A percentile compares a stretch with the other conserved stretches of the same genome.
phyloP scores from a whole-genome alignment of 2,113 vertebrate species.

The Thinocorus orbignyianus region DNA sequence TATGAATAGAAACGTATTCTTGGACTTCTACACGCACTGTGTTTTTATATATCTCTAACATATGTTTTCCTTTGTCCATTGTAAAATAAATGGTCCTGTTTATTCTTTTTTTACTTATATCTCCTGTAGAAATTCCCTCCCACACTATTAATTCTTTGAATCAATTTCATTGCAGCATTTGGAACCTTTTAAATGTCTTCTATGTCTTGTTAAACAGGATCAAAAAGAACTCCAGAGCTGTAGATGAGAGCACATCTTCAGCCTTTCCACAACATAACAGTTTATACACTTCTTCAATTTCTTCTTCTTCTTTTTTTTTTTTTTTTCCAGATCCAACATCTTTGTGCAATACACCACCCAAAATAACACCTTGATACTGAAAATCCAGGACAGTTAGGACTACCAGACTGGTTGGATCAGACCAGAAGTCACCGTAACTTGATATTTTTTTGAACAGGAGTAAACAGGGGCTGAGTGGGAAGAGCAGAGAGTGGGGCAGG shows the following conservation, averaged over 20 bases:
- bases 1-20: background rate
- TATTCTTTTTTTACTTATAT: constrained; percentile 34
- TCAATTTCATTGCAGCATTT: constrained; percentile 40
- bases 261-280: constrained; percentile 9
- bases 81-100: constrained; percentile 61
- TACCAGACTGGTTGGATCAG: background rate
- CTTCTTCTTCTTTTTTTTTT: background rate
- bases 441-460: background rate
- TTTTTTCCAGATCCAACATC: background rate
- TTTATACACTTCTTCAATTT: background rate
- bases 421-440: background rate
- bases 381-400: background rate
- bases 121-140: constrained; percentile 47
- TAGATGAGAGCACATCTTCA: background rate
- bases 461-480: background rate
- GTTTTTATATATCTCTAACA: constrained; percentile 14
- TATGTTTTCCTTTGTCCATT: constrained; percentile 44
- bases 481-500: background rate
- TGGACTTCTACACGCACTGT: background rate
- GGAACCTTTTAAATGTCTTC: constrained; percentile 33
- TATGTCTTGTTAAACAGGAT: constrained; percentile 34
- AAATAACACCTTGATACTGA: background rate
- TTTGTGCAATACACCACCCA: background rate
- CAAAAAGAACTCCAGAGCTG: constrained; percentile 14
- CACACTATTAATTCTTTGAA: constrained; percentile 20